These are phyloP conservation scores for Porites evermanni DNA, from an alignment of 92 coral and sea anemone species.

Conservation along the genomic window DNA sequence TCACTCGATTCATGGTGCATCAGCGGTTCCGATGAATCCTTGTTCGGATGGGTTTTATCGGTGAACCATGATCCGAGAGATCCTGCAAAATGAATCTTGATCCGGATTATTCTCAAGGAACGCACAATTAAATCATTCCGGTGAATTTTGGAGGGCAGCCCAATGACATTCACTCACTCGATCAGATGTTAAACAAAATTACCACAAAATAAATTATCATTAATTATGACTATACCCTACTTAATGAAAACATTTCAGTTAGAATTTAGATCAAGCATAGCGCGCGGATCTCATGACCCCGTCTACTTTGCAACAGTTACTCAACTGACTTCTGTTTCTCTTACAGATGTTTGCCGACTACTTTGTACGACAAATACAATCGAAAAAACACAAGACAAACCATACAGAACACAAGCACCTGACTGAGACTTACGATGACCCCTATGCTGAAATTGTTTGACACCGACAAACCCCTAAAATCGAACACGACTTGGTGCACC, in stretches of 20 bases:
- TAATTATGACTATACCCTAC: too few species aligned
- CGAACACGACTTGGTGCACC: constrained; percentile 2
- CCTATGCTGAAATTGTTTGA: constrained; percentile 45
- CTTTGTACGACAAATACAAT: constrained; percentile 53
- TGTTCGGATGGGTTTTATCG: too few species aligned
- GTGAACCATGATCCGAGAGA: too few species aligned
- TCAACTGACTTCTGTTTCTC: constrained; percentile 26
- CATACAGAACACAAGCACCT: constrained; percentile 8
- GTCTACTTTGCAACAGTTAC: background rate
- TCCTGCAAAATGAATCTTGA: too few species aligned
- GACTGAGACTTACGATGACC: constrained; percentile 15
- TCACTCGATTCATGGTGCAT: too few species aligned
- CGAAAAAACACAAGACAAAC: constrained; percentile 18
- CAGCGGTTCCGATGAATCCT: too few species aligned
- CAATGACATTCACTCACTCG: too few species aligned
- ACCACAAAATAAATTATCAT: too few species aligned
- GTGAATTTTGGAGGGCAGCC: too few species aligned
- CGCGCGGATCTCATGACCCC: background rate
- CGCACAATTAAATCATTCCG: too few species aligned
- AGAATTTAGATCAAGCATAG: background rate
- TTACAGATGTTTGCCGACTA: constrained; percentile 83
- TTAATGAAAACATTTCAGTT: background rate
- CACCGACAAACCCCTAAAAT: background rate
- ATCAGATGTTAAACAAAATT: too few species aligned
- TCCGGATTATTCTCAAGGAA: too few species aligned